Percentiles rank a stretch among this genome's conserved stretches.
Evolutionary conservation across 2,113 vertebrate genomes (phyloP).

Genomic region (Abramis brama): DNA sequence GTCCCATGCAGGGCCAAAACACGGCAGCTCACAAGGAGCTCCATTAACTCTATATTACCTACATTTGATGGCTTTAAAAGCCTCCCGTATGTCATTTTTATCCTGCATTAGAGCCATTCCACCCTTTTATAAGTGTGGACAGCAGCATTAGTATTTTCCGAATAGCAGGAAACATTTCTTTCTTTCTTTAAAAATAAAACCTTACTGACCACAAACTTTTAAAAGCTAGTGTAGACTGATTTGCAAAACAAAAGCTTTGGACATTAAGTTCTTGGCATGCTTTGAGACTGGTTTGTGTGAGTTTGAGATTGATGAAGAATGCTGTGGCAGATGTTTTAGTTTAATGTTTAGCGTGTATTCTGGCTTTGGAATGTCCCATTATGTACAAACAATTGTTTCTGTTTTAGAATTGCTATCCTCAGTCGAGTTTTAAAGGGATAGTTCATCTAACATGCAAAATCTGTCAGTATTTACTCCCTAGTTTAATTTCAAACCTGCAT

Average conservation of each 20-base stretch:
- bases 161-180: conserved; percentile 36
- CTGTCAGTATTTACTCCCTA: not conserved
- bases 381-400: not conserved
- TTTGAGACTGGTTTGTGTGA: not conserved
- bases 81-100: not conserved
- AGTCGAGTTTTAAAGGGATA: not conserved
- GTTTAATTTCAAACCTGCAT: not conserved
- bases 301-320: conserved; percentile 6
- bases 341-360: conserved; percentile 8
- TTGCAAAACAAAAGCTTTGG: not conserved
- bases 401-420: not conserved
- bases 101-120: conserved; percentile 23
- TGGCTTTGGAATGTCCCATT: conserved; percentile 1
- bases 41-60: conserved; percentile 63
- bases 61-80: conserved; percentile 45
- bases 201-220: not conserved
- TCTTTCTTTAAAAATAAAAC: not conserved
- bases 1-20: conserved; percentile 50
- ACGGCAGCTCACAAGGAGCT: conserved; percentile 30
- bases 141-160: conserved; percentile 42
- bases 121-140: conserved; percentile 3
- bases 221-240: not conserved
- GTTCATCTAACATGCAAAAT: not conserved
- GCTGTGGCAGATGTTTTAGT: conserved; percentile 3
- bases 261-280: not conserved